phyloP scores from a whole-genome alignment of 1,140 invertebrate species.

The Leptinotarsa lineolata region DNA sequence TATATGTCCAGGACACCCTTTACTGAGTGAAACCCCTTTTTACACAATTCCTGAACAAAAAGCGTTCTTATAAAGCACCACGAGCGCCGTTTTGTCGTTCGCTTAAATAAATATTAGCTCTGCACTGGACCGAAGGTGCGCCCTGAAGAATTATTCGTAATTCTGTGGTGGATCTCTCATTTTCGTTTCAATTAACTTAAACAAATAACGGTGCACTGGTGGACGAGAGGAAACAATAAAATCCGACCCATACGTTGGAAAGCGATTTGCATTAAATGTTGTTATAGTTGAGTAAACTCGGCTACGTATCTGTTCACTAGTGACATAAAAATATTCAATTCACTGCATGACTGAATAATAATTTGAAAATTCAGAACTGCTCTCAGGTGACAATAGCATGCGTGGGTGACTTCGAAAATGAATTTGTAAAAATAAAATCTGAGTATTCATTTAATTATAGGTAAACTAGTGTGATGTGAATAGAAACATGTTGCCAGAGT shows the following conservation, averaged over 20 bases:
- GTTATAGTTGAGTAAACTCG: too few relatives aligned
- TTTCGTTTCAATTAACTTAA: constrained; percentile 22
- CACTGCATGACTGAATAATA: too few relatives aligned
- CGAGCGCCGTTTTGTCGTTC: constrained; percentile 32
- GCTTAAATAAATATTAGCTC: constrained; percentile 36
- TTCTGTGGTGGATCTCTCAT: constrained; percentile 20
- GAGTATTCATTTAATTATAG: too few relatives aligned
- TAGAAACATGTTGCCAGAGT: too few relatives aligned
- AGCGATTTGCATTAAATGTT: constrained; percentile 1
- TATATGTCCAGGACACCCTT: too few relatives aligned
- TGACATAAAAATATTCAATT: too few relatives aligned
- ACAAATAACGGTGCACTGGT: constrained; percentile 13
- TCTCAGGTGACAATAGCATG: too few relatives aligned
- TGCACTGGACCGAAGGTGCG: constrained; percentile 15
- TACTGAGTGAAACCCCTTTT: neutral
- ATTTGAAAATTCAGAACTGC: too few relatives aligned
- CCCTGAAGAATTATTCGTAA: constrained; percentile 18
- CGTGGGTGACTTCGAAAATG: too few relatives aligned
- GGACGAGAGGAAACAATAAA: constrained; percentile 9
- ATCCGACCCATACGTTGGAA: neutral
- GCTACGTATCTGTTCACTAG: too few relatives aligned
- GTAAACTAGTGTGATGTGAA: too few relatives aligned
- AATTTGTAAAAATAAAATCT: too few relatives aligned
- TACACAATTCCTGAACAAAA: constrained; percentile 19
- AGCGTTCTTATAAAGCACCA: neutral